Conservation (phyloP, 1,140 invertebrate species). For the Drosophila pseudoobscura region DNA sequence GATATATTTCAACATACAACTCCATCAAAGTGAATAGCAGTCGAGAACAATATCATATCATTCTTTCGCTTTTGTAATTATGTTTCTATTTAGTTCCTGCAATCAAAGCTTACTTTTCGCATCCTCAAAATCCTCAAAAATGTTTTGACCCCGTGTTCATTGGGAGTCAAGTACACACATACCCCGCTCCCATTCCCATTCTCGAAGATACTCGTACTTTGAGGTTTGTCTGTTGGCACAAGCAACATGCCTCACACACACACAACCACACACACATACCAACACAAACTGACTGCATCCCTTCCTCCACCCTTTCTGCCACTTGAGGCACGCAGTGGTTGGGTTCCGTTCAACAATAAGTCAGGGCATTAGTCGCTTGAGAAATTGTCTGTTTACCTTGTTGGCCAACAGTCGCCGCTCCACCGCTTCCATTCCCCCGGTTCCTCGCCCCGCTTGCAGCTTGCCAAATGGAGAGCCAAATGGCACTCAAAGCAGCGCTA, state of each 20-base stretch:
- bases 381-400: slow-evolving; percentile 80
- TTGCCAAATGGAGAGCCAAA: slow-evolving; percentile 78
- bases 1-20: too few species aligned
- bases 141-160: too few species aligned
- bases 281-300: slow-evolving; percentile 12
- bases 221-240: slow-evolving; percentile 43
- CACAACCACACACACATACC: slow-evolving; percentile 9
- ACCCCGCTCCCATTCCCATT: not conserved
- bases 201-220: slow-evolving; percentile 6
- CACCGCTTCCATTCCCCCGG: slow-evolving; percentile 25
- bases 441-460: slow-evolving; percentile 27
- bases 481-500: slow-evolving; percentile 68
- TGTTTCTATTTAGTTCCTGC: too few species aligned
- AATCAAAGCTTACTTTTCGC: too few species aligned
- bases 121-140: too few species aligned
- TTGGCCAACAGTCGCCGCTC: slow-evolving; percentile 53
- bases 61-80: too few species aligned
- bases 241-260: slow-evolving; percentile 25
- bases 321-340: too few species aligned
- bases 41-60: too few species aligned
- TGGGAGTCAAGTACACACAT: too few species aligned
- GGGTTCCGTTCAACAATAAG: slow-evolving; percentile 62
- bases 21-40: too few species aligned
- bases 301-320: not conserved
- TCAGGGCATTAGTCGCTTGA: slow-evolving; percentile 78